Base-by-base conservation (phyloP, 2,113 vertebrate genomes). In the Bombycilla garrulus region DNA sequence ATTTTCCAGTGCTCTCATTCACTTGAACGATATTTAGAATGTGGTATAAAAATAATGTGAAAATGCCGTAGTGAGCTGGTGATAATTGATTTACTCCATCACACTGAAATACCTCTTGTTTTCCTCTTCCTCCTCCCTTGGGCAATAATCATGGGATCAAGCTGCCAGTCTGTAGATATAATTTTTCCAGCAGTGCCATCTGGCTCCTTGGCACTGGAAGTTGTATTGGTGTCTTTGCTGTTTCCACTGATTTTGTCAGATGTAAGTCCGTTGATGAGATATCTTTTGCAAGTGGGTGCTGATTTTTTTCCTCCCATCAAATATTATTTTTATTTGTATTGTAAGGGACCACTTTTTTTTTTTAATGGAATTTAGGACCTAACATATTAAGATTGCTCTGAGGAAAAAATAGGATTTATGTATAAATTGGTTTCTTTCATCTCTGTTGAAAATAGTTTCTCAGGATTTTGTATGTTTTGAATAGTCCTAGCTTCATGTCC, bases 121-220 rank as follows among this genome's bases (percentile, higher is more conserved):
- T 97, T 97, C 97, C 92, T 97, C 97, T 98, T 97, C 95, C 90
- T 95, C 96, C 91, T 98, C 98, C 98, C 98, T 93, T 97, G 98
- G 98, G 98, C 97, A 97, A 90, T 97, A 97, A 98, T 98, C 98
- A 98, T 94, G 96, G 96, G 96, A 97, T 97, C 86, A 97, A 97
- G 97, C 97, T 98, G 98, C 97, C 97, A 98, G 97, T 98, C 97
- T 97, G 97, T 97, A 97, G 97, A 96, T 97, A 97, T 96, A 98
- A 97, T 98, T 98, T 98, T 98, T 98, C 96, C 97, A 98, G 97
- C 95, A 97, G 97, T 98, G 95, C 98, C 98, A 98, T 98, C 98
- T 98, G 98, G 98, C 96, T 98, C 47, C 96, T 97, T 98, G 98
- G 98, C 98, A 98, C 96, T 96, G 94, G 94, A 97, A 97, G 92